Conservation (phyloP, 2,888 invertebrate species). For the Polymixis lichenea region DNA sequence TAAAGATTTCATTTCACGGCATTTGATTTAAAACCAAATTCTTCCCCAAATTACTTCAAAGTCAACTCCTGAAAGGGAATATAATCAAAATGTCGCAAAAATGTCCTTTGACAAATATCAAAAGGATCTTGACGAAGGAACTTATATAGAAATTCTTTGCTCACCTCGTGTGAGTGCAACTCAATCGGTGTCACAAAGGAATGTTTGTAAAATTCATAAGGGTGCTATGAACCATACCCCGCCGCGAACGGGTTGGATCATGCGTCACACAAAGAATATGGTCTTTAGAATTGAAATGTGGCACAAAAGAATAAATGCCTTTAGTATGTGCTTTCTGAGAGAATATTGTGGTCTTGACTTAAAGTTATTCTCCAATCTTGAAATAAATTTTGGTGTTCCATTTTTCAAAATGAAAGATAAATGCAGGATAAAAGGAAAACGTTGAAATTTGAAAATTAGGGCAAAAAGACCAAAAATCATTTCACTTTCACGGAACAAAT, state of each 20-base stretch:
- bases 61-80: slow-evolving; percentile 5
- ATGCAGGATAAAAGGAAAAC: neutral
- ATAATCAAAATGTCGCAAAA: slow-evolving; percentile 36
- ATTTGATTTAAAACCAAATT: slow-evolving; percentile 42
- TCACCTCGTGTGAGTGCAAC: slow-evolving; percentile 50
- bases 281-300: slow-evolving; percentile 38
- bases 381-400: neutral
- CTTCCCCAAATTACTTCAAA: slow-evolving; percentile 39
- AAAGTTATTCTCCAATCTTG: slow-evolving; percentile 1
- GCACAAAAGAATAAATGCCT: slow-evolving; percentile 49
- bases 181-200: slow-evolving; percentile 53
- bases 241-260: slow-evolving; percentile 42
- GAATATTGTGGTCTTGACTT: slow-evolving; percentile 13
- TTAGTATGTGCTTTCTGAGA: slow-evolving; percentile 24
- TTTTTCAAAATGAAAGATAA: slow-evolving; percentile 10
- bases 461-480: slow-evolving; percentile 21
- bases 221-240: slow-evolving; percentile 30
- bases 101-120: slow-evolving; percentile 24
- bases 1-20: slow-evolving; percentile 30
- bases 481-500: slow-evolving; percentile 38
- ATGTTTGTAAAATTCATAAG: slow-evolving; percentile 56
- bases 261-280: slow-evolving; percentile 42
- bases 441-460: neutral
- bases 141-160: slow-evolving; percentile 53
- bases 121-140: slow-evolving; percentile 35